Evolutionary conservation across 2,797 vertebrate species (phyloP).

Genomic region (Urosaurus nigricauda): DNA sequence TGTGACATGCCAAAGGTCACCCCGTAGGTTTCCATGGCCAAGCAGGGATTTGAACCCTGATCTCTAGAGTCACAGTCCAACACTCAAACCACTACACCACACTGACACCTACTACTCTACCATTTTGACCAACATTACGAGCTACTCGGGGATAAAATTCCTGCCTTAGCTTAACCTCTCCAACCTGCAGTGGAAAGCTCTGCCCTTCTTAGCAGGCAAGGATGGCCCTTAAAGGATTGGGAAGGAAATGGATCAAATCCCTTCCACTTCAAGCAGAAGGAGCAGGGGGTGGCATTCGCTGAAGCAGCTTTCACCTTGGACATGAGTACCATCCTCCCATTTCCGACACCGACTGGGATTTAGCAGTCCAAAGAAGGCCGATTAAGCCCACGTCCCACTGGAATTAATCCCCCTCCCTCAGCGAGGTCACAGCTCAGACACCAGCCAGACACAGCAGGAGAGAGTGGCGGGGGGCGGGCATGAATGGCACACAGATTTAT

Average conservation of each 20-base stretch:
- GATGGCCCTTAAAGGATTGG: neutral
- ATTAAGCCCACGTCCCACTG: conserved; percentile 25
- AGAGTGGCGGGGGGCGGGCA: neutral
- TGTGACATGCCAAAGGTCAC: too few species aligned
- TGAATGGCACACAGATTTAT: neutral
- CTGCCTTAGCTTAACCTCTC: neutral
- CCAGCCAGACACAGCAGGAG: neutral
- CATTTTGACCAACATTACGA: too few species aligned
- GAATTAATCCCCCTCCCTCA: conserved; percentile 4
- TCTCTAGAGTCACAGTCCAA: too few species aligned
- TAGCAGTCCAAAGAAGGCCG: conserved; percentile 9
- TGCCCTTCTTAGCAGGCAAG: neutral
- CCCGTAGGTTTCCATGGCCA: too few species aligned
- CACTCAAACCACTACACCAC: too few species aligned
- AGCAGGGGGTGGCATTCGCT: neutral
- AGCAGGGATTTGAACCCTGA: too few species aligned
- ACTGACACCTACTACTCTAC: too few species aligned
- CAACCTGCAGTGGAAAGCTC: neutral
- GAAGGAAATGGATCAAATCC: neutral
- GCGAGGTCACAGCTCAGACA: conserved; percentile 6
- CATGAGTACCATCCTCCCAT: neutral
- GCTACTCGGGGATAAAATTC: neutral
- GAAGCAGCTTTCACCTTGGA: conserved; percentile 3
- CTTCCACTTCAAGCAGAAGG: neutral
- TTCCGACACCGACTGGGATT: conserved; percentile 7